Conservation (phyloP, 2,888 invertebrate species). For the Taphrorychus bicolor region DNA sequence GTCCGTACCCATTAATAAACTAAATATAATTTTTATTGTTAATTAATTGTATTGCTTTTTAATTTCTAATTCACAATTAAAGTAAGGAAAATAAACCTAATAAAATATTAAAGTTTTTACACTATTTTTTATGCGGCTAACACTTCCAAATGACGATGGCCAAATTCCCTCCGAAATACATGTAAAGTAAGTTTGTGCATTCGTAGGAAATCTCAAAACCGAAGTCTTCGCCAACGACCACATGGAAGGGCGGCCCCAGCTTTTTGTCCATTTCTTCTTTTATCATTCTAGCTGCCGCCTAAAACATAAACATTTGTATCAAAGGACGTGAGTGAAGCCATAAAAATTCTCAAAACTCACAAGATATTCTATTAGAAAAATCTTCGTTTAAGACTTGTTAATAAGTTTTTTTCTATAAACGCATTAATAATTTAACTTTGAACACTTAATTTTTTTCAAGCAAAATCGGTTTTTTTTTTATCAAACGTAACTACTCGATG, state of each 20-base stretch:
- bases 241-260: slow-evolving; percentile 93
- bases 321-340: too few relatives aligned
- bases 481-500: too few relatives aligned
- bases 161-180: slow-evolving; percentile 91
- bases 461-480: too few relatives aligned
- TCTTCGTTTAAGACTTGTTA: too few relatives aligned
- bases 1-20: neutral
- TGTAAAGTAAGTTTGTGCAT: slow-evolving; percentile 83
- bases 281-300: slow-evolving; percentile 90
- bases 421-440: too few relatives aligned
- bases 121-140: too few relatives aligned
- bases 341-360: too few relatives aligned
- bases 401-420: too few relatives aligned
- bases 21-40: slow-evolving; percentile 4
- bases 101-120: neutral
- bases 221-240: slow-evolving; percentile 94
- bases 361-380: too few relatives aligned
- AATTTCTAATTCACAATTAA: neutral
- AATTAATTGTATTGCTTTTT: neutral
- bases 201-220: slow-evolving; percentile 94
- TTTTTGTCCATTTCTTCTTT: slow-evolving; percentile 96
- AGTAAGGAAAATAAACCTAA: neutral
- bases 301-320: too few relatives aligned
- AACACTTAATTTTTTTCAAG: too few relatives aligned
- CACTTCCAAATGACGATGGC: slow-evolving; percentile 92